Percentiles rank a stretch among this genome's conserved stretches.
phyloP scores from a whole-genome alignment of 2,113 vertebrate genomes.

The Hippocampus mohnikei region DNA sequence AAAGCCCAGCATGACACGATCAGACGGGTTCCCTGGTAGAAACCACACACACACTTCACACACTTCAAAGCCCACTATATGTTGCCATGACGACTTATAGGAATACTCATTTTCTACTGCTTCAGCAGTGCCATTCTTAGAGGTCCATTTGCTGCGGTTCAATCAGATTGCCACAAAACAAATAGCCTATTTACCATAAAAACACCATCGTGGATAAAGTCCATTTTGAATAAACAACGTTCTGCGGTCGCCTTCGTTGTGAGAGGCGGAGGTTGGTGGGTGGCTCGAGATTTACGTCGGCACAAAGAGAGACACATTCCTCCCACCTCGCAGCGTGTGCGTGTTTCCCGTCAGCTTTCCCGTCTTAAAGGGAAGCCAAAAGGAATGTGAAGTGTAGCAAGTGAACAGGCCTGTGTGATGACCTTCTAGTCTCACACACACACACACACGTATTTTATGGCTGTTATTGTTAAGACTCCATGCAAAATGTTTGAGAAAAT shows the following conservation, averaged over 20 bases:
- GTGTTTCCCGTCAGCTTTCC: constrained; percentile 61
- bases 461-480: constrained; percentile 17
- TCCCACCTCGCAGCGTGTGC: constrained; percentile 7
- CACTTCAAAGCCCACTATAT: not conserved
- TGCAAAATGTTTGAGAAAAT: constrained; percentile 18
- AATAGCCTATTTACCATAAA: constrained; percentile 9
- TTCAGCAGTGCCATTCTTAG: not conserved
- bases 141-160: not conserved
- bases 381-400: constrained; percentile 28
- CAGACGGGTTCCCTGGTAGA: not conserved
- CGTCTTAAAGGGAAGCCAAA: constrained; percentile 23
- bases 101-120: not conserved
- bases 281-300: constrained; percentile 15
- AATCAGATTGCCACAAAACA: not conserved
- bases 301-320: constrained; percentile 38
- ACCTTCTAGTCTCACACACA: not conserved
- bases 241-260: not conserved
- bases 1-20: not conserved
- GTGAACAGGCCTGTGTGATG: constrained; percentile 2
- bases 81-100: constrained; percentile 48
- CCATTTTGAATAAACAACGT: constrained; percentile 15
- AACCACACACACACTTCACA: not conserved
- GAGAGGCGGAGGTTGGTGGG: not conserved
- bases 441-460: constrained; percentile 4
- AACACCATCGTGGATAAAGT: not conserved